A percentile compares a stretch with the other conserved stretches of the same genome.
phyloP scores from a whole-genome alignment of 2,113 vertebrate species.

The Solea solea region DNA sequence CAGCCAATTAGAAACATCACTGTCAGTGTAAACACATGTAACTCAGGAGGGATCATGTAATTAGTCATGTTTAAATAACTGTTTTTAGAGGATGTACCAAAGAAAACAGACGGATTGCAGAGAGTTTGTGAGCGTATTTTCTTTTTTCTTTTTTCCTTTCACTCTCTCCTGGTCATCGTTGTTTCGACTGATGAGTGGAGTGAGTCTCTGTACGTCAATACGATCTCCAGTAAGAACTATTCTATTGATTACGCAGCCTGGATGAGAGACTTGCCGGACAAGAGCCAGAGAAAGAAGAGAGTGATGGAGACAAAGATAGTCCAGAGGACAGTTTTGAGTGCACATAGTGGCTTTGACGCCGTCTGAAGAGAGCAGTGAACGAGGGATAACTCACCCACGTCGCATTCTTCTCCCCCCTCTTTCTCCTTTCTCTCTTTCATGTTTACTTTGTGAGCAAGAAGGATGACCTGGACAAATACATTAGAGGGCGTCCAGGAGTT shows the following conservation, averaged over 20 bases:
- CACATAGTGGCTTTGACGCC: background rate
- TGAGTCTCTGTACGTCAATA: conserved; percentile 61
- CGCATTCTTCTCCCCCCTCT: background rate
- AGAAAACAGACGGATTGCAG: too few species aligned
- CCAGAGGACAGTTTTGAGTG: background rate
- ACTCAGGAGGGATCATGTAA: background rate
- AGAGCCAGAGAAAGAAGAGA: conserved; percentile 32
- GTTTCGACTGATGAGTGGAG: conserved; percentile 60
- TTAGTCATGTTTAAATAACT: conserved; percentile 5
- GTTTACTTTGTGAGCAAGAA: conserved; percentile 36
- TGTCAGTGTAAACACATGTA: conserved; percentile 9
- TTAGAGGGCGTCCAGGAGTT: conserved; percentile 31
- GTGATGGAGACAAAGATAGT: conserved; percentile 8
- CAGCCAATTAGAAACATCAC: too few species aligned
- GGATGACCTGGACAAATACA: conserved; percentile 33
- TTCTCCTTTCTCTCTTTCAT: background rate
- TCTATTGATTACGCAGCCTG: conserved; percentile 55
- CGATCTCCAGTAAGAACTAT: conserved; percentile 64
- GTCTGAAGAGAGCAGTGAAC: conserved; percentile 18
- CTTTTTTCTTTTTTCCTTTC: conserved; percentile 10
- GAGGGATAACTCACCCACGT: conserved; percentile 18
- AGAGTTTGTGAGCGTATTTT: background rate
- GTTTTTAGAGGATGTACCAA: too few species aligned
- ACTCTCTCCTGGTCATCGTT: conserved; percentile 48
- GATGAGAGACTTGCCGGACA: conserved; percentile 37